Base-by-base conservation (phyloP, 35 echinoderm and acorn worm species). In the Apostichopus parvimensis region DNA sequence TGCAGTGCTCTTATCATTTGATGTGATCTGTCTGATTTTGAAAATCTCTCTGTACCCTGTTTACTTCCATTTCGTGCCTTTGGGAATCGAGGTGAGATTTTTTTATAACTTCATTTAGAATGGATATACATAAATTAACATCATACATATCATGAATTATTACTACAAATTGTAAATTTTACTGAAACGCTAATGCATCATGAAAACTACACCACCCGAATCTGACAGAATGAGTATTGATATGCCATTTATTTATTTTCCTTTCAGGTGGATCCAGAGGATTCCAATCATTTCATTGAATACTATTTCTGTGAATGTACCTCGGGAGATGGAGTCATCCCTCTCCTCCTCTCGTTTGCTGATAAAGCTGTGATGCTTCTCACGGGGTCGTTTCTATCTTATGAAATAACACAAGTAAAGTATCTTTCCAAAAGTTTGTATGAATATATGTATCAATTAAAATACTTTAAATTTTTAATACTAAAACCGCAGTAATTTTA, bases 371-470 rank as follows among this genome's bases (percentile, higher is more conserved):
- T 82, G 0, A 25, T 82, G 4, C 79, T 82, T 56, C 79, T 82
- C 1, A 56, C 54, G 4, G 79, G 79, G 14, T 82, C 79, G 4
- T 82, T 82, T 53, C 17, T 82, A 17, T 82, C 79, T 53, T 82
- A 82, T 56, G 79, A 82, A 82, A 82, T 82, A 54, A 82, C 34
- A 54, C 79, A 82, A 53, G 79, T 82, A 54, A 18, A 68, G 4
- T 14, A 68, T 68, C 34, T 45, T 45, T 45, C 34, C 34, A 45
- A 45, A 45, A 45, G 34, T 45, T 45, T 45, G 34, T 45, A 45
- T 45, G 34, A 45, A 45, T 45, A 45, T 45, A 45, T 45, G 34
- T 4, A 45, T 45, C n/a, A 45, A 0, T 45, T 45, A 45, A 45
- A 45, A 45, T 45, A 45, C 34, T 45, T 45, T 45, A 4, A 45